phyloP scores from a whole-genome alignment of 2,113 vertebrate species.

The Callospermophilus lateralis region DNA sequence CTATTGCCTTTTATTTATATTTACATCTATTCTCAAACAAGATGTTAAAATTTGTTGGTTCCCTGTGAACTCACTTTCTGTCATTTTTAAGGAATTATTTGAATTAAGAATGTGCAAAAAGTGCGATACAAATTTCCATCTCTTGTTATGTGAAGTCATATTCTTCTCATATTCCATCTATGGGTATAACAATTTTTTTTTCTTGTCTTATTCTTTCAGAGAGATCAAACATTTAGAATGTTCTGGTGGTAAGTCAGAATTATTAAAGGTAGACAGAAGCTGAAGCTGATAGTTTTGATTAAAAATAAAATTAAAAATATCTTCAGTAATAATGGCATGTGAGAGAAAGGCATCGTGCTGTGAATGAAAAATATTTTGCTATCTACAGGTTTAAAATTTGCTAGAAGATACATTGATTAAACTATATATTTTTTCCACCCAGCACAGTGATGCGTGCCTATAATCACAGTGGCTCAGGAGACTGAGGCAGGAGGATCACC shows the following conservation, averaged over 20 bases:
- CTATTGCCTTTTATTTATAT: neutral
- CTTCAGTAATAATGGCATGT: neutral
- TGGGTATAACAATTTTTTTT: neutral
- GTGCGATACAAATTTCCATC: neutral
- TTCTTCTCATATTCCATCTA: neutral
- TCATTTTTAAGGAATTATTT: neutral
- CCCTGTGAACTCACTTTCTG: neutral
- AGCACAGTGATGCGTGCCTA: too few species aligned
- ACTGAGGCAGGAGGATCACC: too few species aligned
- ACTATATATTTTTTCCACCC: too few species aligned
- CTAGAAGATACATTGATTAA: neutral
- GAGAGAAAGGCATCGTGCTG: neutral
- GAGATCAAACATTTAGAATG: neutral
- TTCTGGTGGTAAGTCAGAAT: neutral
- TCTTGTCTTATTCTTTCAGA: neutral
- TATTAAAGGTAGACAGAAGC: neutral
- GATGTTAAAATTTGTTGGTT: neutral
- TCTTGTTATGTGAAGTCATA: neutral
- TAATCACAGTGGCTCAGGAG: too few species aligned
- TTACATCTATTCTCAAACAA: conserved; percentile 15
- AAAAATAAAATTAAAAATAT: neutral
- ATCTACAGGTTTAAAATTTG: neutral
- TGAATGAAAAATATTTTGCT: neutral
- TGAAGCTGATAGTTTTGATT: neutral
- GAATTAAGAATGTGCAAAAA: neutral